These are phyloP conservation scores for Eristalinus aeneus DNA, from an alignment of 2,888 invertebrate species.

Conservation along the genomic window DNA sequence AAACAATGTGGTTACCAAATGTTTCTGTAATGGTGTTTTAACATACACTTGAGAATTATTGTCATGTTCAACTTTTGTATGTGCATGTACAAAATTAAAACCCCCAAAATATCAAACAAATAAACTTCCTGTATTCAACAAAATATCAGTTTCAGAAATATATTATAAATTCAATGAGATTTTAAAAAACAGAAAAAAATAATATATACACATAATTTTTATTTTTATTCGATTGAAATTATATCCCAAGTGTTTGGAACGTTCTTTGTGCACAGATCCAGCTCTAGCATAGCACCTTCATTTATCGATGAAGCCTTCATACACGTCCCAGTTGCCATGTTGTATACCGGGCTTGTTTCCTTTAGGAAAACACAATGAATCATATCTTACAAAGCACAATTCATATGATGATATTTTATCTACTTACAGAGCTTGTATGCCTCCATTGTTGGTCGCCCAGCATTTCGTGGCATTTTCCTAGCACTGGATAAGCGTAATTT, in stretches of 20 bases:
- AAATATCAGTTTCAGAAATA: conserved; percentile 47
- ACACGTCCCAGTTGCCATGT: conserved; percentile 92
- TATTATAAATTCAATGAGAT: conserved; percentile 43
- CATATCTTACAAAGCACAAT: background rate
- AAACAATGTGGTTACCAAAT: too few relatives aligned
- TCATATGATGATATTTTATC: background rate
- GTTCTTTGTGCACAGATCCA: conserved; percentile 84
- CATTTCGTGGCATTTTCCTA: conserved; percentile 96
- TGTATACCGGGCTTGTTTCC: conserved; percentile 89
- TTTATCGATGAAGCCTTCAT: conserved; percentile 83
- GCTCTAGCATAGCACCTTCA: conserved; percentile 81
- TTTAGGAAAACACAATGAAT: background rate
- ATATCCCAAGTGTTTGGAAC: conserved; percentile 67
- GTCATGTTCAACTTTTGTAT: too few relatives aligned
- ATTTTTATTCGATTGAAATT: conserved; percentile 40
- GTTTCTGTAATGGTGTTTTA: too few relatives aligned
- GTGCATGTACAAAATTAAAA: too few relatives aligned
- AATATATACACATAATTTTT: conserved; percentile 1
- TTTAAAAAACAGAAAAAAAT: conserved; percentile 7
- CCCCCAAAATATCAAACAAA: too few relatives aligned
- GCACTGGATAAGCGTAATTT: conserved; percentile 84
- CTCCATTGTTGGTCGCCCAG: conserved; percentile 96
- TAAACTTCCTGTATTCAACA: conserved; percentile 41
- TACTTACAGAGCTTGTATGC: conserved; percentile 83
- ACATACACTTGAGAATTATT: too few relatives aligned